These are phyloP conservation scores for Henricia sp. DNA, from an alignment of 53 echinoderm and acorn worm genomes.

Conservation along the genomic window DNA sequence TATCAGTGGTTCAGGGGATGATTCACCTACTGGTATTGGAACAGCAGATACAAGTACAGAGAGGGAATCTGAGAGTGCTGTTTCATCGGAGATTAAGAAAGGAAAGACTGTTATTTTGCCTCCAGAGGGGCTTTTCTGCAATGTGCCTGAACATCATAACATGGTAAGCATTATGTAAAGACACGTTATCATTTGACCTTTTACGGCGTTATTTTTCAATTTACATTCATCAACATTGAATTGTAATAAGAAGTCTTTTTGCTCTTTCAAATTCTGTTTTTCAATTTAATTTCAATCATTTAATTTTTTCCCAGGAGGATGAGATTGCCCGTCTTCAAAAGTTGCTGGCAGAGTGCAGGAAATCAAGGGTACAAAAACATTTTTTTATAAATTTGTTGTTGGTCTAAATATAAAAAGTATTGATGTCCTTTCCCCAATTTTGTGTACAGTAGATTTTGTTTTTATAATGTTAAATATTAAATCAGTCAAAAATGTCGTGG, in stretches of 20 bases:
- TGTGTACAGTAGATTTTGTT: not conserved
- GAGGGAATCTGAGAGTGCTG: conserved; percentile 25
- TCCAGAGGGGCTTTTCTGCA: conserved; percentile 86
- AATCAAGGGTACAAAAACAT: conserved; percentile 38
- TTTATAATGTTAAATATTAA: not conserved
- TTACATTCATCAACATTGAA: too few relatives aligned
- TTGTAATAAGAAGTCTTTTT: too few relatives aligned
- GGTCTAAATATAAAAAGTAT: not conserved
- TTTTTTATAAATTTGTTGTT: not conserved
- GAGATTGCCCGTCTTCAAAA: conserved; percentile 64
- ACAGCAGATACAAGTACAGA: conserved; percentile 33
- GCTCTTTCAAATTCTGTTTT: not conserved
- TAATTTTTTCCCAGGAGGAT: conserved; percentile 66
- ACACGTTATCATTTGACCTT: too few relatives aligned
- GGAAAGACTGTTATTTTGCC: conserved; percentile 26
- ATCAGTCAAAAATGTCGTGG: not conserved
- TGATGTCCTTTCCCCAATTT: not conserved
- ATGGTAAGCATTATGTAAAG: conserved; percentile 84
- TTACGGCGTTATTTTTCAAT: too few relatives aligned
- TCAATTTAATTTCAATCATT: not conserved
- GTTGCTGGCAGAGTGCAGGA: conserved; percentile 67
- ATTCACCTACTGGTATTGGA: conserved; percentile 36
- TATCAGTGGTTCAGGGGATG: not conserved
- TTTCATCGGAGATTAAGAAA: conserved; percentile 17
- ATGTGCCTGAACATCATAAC: conserved; percentile 96